phyloP scores from a whole-genome alignment of 2,113 vertebrate species.

The Tenrec ecaudatus region DNA sequence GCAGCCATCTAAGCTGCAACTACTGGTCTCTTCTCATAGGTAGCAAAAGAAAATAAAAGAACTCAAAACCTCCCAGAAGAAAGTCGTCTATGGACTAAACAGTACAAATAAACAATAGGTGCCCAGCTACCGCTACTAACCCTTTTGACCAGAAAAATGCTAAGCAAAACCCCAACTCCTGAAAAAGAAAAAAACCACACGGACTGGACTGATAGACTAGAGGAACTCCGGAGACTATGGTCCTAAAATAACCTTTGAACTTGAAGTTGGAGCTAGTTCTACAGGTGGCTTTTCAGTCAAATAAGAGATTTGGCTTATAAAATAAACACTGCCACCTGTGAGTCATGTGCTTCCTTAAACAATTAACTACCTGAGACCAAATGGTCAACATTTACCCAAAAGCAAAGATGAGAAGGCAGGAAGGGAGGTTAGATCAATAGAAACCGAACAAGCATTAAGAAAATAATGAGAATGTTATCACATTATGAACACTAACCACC shows the following conservation, averaged over 20 bases:
- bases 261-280: not conserved
- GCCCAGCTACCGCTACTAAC: not conserved
- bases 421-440: not conserved
- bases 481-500: not conserved
- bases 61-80: not conserved
- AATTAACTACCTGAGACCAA: not conserved
- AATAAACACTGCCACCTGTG: not conserved
- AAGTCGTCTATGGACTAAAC: not conserved
- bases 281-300: not conserved
- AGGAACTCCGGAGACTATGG: not conserved
- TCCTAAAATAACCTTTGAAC: not conserved
- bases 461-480: not conserved
- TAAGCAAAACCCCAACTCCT: not conserved
- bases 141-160: not conserved
- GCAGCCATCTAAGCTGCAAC: not conserved
- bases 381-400: not conserved
- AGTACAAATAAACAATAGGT: not conserved
- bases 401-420: not conserved
- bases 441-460: not conserved
- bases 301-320: not conserved
- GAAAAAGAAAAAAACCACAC: not conserved
- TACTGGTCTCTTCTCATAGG: not conserved
- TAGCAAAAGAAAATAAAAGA: not conserved
- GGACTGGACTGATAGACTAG: not conserved
- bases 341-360: not conserved